Base-by-base conservation (phyloP, 1,140 invertebrate species). In the Aphaenogaster ashmeadi region DNA sequence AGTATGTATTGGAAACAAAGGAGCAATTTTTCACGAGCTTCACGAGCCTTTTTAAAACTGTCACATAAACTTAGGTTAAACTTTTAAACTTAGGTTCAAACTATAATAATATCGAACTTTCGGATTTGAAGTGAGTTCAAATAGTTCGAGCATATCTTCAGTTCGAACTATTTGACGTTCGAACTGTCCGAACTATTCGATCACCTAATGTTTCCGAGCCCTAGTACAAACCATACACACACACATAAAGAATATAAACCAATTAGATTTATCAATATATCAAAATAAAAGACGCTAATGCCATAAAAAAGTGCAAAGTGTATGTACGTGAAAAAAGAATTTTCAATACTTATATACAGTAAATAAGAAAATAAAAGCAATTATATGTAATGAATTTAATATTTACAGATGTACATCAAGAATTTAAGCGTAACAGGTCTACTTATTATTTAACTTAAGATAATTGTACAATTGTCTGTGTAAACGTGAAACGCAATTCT, bases 241-340 rank as follows among this genome's bases (percentile, higher is more conserved):
- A 60, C 11, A 58, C 13, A 58, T 58, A 47, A 56, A 78, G 15
- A 58, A 36, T 66, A 38, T 38, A 80, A 80, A 21, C 44, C 1
- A 27, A 67, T 66, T 79, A 78, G 1, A 36, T 64, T 75, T n/a
- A 52, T 52, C 13, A 60, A 77, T 80, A 36, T 38, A 80, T 52
- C 13, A 56, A 44, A 64, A 38, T 47, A 38, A 15, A 71, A 81
- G 1, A 80, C 71, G 8, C 4, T 56, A n/a, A 56, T 44, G 18
- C 27, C 5, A 71, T 71, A 56, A 80, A 54, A 80, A 54, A 11
- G 4, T 69, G 47, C 36, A 69, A 81, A 81, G 21, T 41, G 5
- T 52, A n/a, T 11, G 47, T 52, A 38, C 11, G 13, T 69, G 21
- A n/a, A 67, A 52, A 33, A 38, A 38, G 6, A 38, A 56, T 54